phyloP scores from a whole-genome alignment of 2,888 invertebrate species.

The Salticus scenicus region DNA sequence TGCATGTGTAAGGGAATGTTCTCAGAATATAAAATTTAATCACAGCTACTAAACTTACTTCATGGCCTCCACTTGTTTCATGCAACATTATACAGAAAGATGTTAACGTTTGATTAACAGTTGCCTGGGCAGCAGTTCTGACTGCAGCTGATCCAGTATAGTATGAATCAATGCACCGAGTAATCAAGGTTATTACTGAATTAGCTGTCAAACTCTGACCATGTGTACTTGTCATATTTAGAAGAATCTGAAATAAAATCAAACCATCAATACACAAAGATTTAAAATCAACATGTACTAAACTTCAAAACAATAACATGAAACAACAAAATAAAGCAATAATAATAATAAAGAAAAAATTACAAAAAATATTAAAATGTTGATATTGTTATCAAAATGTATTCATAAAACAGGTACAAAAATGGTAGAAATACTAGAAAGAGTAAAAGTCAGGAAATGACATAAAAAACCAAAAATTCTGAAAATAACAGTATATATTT shows the following conservation, averaged over 20 bases:
- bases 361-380: too few relatives aligned
- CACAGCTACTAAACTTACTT: conserved; percentile 34
- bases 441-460: too few relatives aligned
- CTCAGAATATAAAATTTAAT: too few relatives aligned
- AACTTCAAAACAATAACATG: not conserved
- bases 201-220: conserved; percentile 93
- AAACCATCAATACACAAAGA: not conserved
- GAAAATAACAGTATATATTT: too few relatives aligned
- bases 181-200: conserved; percentile 89
- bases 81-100: conserved; percentile 83
- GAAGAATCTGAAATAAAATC: conserved; percentile 80
- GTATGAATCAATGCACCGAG: conserved; percentile 88
- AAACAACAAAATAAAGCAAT: not conserved
- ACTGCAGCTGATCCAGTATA: conserved; percentile 87
- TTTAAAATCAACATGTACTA: not conserved
- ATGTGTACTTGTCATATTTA: conserved; percentile 90
- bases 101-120: conserved; percentile 90
- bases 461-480: too few relatives aligned
- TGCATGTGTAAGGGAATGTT: too few relatives aligned
- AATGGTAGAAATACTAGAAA: too few relatives aligned
- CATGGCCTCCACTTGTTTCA: conserved; percentile 81
- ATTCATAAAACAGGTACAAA: too few relatives aligned
- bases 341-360: too few relatives aligned
- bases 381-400: too few relatives aligned
- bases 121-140: conserved; percentile 90